Evolutionary conservation across 2,888 invertebrate genomes (phyloP).

Genomic region (Steinernema carpocapsae): DNA sequence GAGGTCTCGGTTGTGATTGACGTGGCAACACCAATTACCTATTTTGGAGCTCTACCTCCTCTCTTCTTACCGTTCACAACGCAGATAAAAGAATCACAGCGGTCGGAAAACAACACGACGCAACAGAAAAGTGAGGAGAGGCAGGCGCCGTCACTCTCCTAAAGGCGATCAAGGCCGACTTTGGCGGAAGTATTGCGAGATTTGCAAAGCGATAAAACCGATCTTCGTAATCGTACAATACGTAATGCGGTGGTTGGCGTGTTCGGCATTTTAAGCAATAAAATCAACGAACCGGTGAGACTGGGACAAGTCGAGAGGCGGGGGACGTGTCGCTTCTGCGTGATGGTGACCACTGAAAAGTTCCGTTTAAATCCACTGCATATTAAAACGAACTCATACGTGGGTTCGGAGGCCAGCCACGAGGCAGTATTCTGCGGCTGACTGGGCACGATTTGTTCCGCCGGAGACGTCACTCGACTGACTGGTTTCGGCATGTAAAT

Average conservation of each 20-base stretch:
- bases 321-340: not conserved
- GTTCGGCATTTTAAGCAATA: not conserved
- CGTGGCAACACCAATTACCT: constrained; percentile 5
- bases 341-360: not conserved
- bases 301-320: not conserved
- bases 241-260: not conserved
- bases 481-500: constrained; percentile 20
- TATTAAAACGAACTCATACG: not conserved
- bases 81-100: constrained; percentile 14
- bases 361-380: not conserved
- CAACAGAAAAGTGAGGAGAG: not conserved
- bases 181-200: not conserved
- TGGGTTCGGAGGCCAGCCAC: not conserved
- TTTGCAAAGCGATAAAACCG: constrained; percentile 15
- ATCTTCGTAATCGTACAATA: not conserved
- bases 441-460: not conserved
- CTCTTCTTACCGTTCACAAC: not conserved
- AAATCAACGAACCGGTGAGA: not conserved
- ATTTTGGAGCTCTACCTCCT: not conserved
- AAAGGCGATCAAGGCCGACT: constrained; percentile 30
- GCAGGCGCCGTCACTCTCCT: not conserved
- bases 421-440: not conserved
- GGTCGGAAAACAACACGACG: not conserved
- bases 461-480: constrained; percentile 18
- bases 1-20: constrained; percentile 22